Percentiles rank a stretch among this genome's conserved stretches.
Conservation (phyloP, 2,113 vertebrate species). For the Triplophysa rosa region DNA sequence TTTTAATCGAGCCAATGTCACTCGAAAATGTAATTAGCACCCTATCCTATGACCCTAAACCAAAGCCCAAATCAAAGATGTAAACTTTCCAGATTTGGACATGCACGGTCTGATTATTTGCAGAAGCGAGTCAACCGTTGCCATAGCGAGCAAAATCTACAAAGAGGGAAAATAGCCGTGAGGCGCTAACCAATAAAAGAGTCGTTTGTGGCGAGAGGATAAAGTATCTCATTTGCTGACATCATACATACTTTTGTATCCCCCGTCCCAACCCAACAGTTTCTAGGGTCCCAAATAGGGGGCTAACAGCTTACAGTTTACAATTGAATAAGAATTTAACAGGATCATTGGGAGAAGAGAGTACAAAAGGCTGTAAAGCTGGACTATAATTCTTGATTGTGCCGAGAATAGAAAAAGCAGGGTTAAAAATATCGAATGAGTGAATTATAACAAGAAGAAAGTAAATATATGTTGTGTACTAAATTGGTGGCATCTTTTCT, state of each 20-base stretch:
- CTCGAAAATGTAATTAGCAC: background rate
- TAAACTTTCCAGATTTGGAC: conserved; percentile 50
- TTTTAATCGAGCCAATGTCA: background rate
- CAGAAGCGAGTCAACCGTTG: conserved; percentile 57
- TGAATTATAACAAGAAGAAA: too few species aligned
- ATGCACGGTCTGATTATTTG: conserved; percentile 35
- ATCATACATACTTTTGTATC: conserved; percentile 40
- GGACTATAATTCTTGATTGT: background rate
- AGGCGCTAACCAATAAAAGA: conserved; percentile 68
- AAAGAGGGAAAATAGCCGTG: conserved; percentile 51
- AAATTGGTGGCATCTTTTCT: too few species aligned
- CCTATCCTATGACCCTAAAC: background rate
- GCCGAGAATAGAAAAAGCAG: background rate
- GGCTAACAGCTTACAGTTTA: conserved; percentile 16
- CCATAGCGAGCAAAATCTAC: conserved; percentile 57
- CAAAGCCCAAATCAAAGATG: conserved; percentile 53
- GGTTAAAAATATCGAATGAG: background rate
- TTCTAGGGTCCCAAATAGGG: conserved; percentile 44
- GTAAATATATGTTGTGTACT: too few species aligned
- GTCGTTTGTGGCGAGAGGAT: conserved; percentile 50
- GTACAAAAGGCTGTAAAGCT: background rate
- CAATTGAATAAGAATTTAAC: too few species aligned
- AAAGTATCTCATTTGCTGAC: conserved; percentile 39
- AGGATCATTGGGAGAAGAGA: too few species aligned
- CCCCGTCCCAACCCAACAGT: conserved; percentile 34